Percentiles rank a stretch among this genome's conserved stretches.
Conservation (phyloP, 2,797 vertebrate species). For the Enteromius radiatus region DNA sequence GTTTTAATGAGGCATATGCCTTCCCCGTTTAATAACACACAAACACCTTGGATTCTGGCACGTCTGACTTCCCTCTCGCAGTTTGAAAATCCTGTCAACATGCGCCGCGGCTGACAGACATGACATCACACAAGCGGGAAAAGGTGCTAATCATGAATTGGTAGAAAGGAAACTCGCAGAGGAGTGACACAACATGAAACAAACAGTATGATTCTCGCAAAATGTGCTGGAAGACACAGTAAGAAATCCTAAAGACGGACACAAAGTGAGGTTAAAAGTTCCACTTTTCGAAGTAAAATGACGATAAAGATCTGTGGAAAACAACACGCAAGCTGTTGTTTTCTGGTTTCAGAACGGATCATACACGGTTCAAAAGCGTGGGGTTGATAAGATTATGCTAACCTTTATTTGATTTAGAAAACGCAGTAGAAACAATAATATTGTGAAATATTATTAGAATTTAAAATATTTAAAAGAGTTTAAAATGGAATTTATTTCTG, state of each 20-base stretch:
- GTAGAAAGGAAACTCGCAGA: conserved; percentile 39
- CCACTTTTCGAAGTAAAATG: not conserved
- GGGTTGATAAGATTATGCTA: not conserved
- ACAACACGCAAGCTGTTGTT: not conserved
- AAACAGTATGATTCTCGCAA: not conserved
- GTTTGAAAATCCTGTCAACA: conserved; percentile 60
- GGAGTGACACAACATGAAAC: conserved; percentile 31
- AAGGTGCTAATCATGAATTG: conserved; percentile 62
- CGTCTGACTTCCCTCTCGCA: conserved; percentile 62
- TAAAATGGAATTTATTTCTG: not conserved
- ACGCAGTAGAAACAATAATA: not conserved
- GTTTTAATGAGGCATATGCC: conserved; percentile 82
- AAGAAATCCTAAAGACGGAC: not conserved
- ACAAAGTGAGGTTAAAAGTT: not conserved
- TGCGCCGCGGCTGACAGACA: conserved; percentile 63
- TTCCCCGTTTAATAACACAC: conserved; percentile 61
- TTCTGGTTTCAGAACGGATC: not conserved
- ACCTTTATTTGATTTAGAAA: not conserved
- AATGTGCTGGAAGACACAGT: conserved; percentile 6
- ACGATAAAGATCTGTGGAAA: not conserved
- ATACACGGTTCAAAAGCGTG: not conserved
- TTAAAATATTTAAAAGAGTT: not conserved
- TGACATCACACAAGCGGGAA: conserved; percentile 55
- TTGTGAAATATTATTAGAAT: not conserved
- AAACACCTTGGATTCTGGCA: conserved; percentile 65